These are phyloP conservation scores for Aspidapion aeneum DNA, from an alignment of 2,888 invertebrate genomes.

Conservation along the genomic window DNA sequence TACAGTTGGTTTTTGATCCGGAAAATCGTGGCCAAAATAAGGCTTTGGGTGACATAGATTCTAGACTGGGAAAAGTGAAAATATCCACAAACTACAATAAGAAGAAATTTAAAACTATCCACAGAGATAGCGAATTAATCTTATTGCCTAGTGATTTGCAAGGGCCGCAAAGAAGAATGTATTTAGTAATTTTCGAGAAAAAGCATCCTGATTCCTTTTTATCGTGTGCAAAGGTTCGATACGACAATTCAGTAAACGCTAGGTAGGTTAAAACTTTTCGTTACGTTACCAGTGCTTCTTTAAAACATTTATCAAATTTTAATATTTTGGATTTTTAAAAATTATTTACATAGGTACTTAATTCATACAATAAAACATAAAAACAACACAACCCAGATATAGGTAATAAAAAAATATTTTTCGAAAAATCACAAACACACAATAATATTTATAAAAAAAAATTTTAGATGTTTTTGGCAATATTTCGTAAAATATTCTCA, in stretches of 20 bases:
- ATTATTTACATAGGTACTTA: too few species aligned
- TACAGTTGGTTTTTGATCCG: constrained; percentile 83
- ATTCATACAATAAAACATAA: neutral
- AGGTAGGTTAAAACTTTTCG: constrained; percentile 56
- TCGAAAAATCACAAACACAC: neutral
- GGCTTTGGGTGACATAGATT: constrained; percentile 77
- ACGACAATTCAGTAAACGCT: constrained; percentile 60
- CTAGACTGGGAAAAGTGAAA: constrained; percentile 70
- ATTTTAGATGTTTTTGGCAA: too few species aligned
- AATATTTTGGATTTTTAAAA: too few species aligned
- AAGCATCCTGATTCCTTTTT: constrained; percentile 72
- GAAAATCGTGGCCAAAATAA: constrained; percentile 60
- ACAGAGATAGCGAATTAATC: constrained; percentile 66
- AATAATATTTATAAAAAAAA: too few species aligned
- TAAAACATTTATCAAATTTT: too few species aligned
- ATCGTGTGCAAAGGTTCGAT: constrained; percentile 78
- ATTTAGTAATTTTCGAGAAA: constrained; percentile 77
- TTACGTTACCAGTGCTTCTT: constrained; percentile 1
- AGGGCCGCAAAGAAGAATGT: constrained; percentile 72
- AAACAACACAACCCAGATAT: too few species aligned
- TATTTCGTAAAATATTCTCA: too few species aligned
- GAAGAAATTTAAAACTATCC: constrained; percentile 56
- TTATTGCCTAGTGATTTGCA: constrained; percentile 70
- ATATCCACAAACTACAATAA: constrained; percentile 62
- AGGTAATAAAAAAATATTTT: neutral